Evolutionary conservation across 1,140 invertebrate genomes (phyloP).

Genomic region (Acromyrmex heyeri): DNA sequence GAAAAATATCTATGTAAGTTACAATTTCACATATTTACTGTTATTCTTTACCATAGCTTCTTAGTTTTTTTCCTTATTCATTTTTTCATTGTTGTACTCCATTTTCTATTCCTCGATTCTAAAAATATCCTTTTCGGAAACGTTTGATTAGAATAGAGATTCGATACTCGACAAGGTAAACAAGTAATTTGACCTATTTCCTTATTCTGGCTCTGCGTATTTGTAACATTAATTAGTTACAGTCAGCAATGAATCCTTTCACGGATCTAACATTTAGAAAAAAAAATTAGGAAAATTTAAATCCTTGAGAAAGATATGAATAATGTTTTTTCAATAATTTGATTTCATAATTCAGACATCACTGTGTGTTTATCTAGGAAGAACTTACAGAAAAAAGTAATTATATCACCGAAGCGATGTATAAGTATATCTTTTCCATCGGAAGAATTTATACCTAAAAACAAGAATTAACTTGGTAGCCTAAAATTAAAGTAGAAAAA

Average conservation of each 20-base stretch:
- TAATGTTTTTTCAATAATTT: background rate
- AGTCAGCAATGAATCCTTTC: background rate
- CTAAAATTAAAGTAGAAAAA: slow-evolving; percentile 29
- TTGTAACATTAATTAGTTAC: background rate
- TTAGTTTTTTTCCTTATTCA: slow-evolving; percentile 1
- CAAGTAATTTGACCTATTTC: slow-evolving; percentile 3
- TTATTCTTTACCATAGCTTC: too few species aligned
- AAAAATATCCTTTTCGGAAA: background rate
- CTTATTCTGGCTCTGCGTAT: slow-evolving; percentile 15
- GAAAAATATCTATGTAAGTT: background rate
- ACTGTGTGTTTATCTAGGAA: background rate
- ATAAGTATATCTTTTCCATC: background rate
- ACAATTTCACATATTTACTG: background rate
- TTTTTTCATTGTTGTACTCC: too few species aligned
- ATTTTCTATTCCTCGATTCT: background rate
- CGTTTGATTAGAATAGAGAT: background rate
- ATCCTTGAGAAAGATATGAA: background rate
- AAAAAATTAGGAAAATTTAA: slow-evolving; percentile 20
- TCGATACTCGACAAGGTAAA: slow-evolving; percentile 6
- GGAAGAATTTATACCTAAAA: background rate
- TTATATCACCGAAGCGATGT: background rate
- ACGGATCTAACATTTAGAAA: background rate
- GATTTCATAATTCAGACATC: slow-evolving; percentile 19
- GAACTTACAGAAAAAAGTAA: slow-evolving; percentile 4
- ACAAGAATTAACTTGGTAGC: background rate